Evolutionary conservation across 2,797 vertebrate species (phyloP).

Genomic region (Glyptemys insculpta): DNA sequence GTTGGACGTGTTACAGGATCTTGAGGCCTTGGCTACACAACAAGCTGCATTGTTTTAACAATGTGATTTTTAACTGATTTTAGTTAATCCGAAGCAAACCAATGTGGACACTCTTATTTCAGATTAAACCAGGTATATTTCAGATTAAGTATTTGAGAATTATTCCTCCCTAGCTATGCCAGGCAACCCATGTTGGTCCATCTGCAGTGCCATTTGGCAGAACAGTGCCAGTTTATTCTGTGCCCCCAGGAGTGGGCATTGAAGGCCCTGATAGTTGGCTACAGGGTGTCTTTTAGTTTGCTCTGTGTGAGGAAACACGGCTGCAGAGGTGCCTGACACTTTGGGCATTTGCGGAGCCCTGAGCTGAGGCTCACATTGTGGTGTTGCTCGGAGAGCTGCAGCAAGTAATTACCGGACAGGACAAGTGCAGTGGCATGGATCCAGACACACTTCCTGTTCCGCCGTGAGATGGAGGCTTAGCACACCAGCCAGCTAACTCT

Average conservation of each 20-base stretch:
- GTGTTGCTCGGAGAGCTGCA: neutral
- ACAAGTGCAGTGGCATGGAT: neutral
- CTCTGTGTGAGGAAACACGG: neutral
- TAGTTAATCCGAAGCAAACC: too few species aligned
- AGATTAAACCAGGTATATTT: too few species aligned
- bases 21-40: too few species aligned
- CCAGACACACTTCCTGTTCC: neutral
- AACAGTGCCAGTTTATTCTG: neutral
- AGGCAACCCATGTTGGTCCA: too few species aligned
- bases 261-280: neutral
- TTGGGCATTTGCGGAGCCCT: neutral
- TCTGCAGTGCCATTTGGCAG: neutral
- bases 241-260: too few species aligned
- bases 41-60: too few species aligned
- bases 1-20: too few species aligned
- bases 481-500: neutral
- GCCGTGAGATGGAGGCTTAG: neutral
- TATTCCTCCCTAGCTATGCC: too few species aligned
- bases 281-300: neutral
- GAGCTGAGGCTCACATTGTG: accelerated
- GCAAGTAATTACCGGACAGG: neutral
- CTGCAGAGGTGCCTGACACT: neutral
- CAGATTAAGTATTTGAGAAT: too few species aligned
- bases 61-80: too few species aligned
- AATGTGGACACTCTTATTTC: too few species aligned